Percentiles rank a stretch among this genome's conserved stretches.
Evolutionary conservation across 1,140 invertebrate genomes (phyloP).

Genomic region (Drosophila funebris): DNA sequence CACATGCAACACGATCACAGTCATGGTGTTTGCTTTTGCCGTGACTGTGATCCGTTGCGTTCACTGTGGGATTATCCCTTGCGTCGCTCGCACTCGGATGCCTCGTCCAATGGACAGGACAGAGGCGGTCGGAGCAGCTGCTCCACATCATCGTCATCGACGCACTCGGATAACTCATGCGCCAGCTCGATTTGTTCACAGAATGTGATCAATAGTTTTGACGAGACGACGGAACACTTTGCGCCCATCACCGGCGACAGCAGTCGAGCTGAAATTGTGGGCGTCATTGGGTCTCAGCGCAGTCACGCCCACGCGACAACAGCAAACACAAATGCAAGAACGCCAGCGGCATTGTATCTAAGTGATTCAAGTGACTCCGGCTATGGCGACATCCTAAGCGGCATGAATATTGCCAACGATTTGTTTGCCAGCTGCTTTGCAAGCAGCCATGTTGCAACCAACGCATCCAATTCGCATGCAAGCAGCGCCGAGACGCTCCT

Average conservation of each 20-base stretch:
- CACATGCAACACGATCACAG: conserved; percentile 66
- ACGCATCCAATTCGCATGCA: not conserved
- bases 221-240: conserved; percentile 61
- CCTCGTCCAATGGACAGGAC: conserved; percentile 59
- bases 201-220: conserved; percentile 18
- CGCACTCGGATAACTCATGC: conserved; percentile 66
- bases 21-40: conserved; percentile 88
- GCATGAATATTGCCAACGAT: conserved; percentile 79
- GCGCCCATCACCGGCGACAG: conserved; percentile 67
- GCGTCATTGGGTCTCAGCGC: conserved; percentile 81
- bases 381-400: conserved; percentile 79
- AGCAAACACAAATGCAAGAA: not conserved
- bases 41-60: conserved; percentile 90
- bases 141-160: conserved; percentile 62
- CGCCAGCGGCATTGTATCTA: conserved; percentile 42
- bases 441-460: conserved; percentile 6
- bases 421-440: conserved; percentile 69
- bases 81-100: conserved; percentile 75
- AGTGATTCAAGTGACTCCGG: conserved; percentile 78
- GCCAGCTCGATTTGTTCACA: conserved; percentile 68
- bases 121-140: conserved; percentile 33
- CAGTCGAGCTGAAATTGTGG: conserved; percentile 77
- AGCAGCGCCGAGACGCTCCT: conserved; percentile 67
- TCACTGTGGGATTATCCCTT: conserved; percentile 88
- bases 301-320: not conserved